These are phyloP conservation scores for Vombatus ursinus DNA, from an alignment of 2,113 vertebrate species.

Conservation along the genomic window DNA sequence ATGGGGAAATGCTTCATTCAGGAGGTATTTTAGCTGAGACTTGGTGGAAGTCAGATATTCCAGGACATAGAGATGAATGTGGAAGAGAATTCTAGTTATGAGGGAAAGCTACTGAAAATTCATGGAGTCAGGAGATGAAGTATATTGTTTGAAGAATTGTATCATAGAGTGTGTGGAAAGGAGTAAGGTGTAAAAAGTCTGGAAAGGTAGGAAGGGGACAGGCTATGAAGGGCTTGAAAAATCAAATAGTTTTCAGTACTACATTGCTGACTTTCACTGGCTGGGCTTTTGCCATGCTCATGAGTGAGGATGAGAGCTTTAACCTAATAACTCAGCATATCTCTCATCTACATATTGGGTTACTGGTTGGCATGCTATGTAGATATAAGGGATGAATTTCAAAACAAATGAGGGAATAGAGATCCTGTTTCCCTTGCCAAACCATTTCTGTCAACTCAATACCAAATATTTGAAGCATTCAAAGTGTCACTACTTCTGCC, in stretches of 20 bases:
- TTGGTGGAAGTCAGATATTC: not conserved
- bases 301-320: not conserved
- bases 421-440: conserved; percentile 5
- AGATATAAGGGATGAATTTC: conserved; percentile 42
- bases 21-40: not conserved
- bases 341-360: not conserved
- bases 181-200: not conserved
- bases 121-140: not conserved
- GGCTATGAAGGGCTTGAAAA: not conserved
- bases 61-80: not conserved
- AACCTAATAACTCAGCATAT: not conserved
- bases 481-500: conserved; percentile 26
- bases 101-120: not conserved
- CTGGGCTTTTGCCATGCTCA: not conserved
- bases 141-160: not conserved
- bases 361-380: not conserved
- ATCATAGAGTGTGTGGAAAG: not conserved
- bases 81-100: not conserved
- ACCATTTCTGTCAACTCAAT: not conserved
- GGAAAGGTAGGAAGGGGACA: not conserved
- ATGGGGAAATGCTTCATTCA: not conserved
- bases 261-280: not conserved
- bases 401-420: conserved; percentile 7
- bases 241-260: not conserved
- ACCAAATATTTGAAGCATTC: not conserved